Percentiles rank a stretch among this genome's conserved stretches.
Evolutionary conservation across 1,140 invertebrate genomes (phyloP).

Genomic region (Alviniconcha marisindica): DNA sequence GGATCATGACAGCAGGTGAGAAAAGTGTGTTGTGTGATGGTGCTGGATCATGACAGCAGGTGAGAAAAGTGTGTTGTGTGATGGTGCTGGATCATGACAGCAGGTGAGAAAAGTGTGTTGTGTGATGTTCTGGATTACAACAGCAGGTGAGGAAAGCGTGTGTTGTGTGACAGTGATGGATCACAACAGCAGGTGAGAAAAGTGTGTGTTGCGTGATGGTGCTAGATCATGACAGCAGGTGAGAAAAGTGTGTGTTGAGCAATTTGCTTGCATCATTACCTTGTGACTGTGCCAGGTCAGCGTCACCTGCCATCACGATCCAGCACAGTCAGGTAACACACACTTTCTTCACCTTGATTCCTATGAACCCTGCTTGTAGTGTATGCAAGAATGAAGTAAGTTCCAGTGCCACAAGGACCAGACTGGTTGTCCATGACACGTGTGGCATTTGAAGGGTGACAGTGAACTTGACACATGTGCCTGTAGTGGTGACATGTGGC

Average conservation of each 20-base stretch:
- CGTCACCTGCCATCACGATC: too few species aligned
- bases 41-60: not conserved
- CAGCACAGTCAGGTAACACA: too few species aligned
- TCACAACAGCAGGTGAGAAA: not conserved
- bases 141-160: not conserved
- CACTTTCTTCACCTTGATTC: too few species aligned
- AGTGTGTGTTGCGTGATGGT: constrained; percentile 31
- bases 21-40: not conserved
- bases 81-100: constrained; percentile 47
- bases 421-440: too few species aligned
- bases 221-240: not conserved
- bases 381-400: too few species aligned
- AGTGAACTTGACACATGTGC: too few species aligned
- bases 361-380: too few species aligned
- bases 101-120: not conserved
- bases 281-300: too few species aligned
- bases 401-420: too few species aligned
- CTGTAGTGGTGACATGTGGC: too few species aligned
- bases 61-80: not conserved
- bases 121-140: constrained; percentile 34
- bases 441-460: too few species aligned
- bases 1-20: not conserved
- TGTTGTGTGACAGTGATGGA: constrained; percentile 25
- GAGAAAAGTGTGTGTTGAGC: constrained; percentile 52
- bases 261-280: constrained; percentile 64